These are phyloP conservation scores for Leptobrachium ailaonicum DNA, from an alignment of 2,113 vertebrate genomes.

Conservation along the genomic window DNA sequence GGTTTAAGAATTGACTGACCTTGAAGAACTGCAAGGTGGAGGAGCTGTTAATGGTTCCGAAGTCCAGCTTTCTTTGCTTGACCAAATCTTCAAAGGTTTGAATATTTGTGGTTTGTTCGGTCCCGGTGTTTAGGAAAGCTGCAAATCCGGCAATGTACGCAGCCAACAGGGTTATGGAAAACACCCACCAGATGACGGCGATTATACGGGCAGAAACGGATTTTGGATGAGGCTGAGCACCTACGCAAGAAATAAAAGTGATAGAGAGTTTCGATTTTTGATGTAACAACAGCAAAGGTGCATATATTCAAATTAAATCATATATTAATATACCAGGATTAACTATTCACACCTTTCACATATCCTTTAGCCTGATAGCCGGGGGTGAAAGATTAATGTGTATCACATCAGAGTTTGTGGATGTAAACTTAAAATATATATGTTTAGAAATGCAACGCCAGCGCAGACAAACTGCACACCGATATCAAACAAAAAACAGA, in stretches of 20 bases:
- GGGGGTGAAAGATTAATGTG: too few relatives aligned
- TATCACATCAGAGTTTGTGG: too few relatives aligned
- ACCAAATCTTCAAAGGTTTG: conserved; percentile 82
- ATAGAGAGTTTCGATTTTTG: background rate
- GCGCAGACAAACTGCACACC: too few relatives aligned
- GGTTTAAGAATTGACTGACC: conserved; percentile 58
- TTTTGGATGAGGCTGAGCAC: conserved; percentile 79
- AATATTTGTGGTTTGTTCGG: conserved; percentile 66
- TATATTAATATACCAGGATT: too few relatives aligned
- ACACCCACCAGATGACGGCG: conserved; percentile 85
- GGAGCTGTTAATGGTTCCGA: conserved; percentile 75
- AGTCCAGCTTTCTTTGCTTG: conserved; percentile 78
- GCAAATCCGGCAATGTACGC: conserved; percentile 79
- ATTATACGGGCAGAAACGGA: conserved; percentile 75
- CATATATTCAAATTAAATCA: too few relatives aligned
- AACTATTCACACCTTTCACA: too few relatives aligned
- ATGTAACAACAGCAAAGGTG: too few relatives aligned
- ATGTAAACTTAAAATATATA: too few relatives aligned
- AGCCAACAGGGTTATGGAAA: conserved; percentile 76
- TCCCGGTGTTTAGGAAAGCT: conserved; percentile 60
- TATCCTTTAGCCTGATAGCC: too few relatives aligned
- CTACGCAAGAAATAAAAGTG: conserved; percentile 53
- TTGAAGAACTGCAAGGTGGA: conserved; percentile 81
- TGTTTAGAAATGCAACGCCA: too few relatives aligned
- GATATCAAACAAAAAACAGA: too few relatives aligned